Evolutionary conservation across 2,888 invertebrate species (phyloP), one percentile per base, ranked within the genome.

Genomic region (Hydrotaea cyrtoneurina): DNA sequence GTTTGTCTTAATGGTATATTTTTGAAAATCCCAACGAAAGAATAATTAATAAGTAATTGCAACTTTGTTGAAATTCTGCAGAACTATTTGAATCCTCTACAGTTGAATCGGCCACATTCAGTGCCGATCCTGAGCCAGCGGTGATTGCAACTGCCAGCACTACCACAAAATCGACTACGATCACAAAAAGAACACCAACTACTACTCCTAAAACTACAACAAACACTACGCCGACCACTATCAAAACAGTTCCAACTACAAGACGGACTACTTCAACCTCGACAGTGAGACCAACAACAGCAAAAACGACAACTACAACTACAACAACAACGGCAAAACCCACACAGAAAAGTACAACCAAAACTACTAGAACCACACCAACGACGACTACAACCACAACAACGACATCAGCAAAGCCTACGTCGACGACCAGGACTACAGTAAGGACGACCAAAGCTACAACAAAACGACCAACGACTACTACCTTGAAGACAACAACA

Each of bases 1-100:
- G 87, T 93, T 1, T 96, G 96, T 88, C 87, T 85, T 26, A 85
- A 94, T 77, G 86, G 88, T 88, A 84, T 85, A 15, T 36, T n/a
- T 23, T 19, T 11, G 8, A n/a, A 17, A 31, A n/a, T n/a, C n/a
- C n/a, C n/a, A n/a, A n/a, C n/a, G 31, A 31, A 31, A 31, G 3
- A 31, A 31, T 7, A 31, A 31, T n/a, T 64, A 7, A 36, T 57
- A 17, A 19, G 0, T 62, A 36, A 8, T 62, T 50, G 26, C 26
- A 57, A 17, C 23, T 13, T 19, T 39, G 11, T 21, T 11, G 23
- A 3, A 7, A 4, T 31, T 31, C 23, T 19, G 8, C 11, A 82
- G 83, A 83, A 39, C 23, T 79, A 36, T 75, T 76, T 50, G 69
- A 36, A 3, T 21, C 15, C 17, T 39, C 64, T 11, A 72, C 36